Percentiles rank a stretch among this genome's conserved stretches.
Evolutionary conservation across 2,113 vertebrate genomes (phyloP).

Genomic region (Scortum barcoo): DNA sequence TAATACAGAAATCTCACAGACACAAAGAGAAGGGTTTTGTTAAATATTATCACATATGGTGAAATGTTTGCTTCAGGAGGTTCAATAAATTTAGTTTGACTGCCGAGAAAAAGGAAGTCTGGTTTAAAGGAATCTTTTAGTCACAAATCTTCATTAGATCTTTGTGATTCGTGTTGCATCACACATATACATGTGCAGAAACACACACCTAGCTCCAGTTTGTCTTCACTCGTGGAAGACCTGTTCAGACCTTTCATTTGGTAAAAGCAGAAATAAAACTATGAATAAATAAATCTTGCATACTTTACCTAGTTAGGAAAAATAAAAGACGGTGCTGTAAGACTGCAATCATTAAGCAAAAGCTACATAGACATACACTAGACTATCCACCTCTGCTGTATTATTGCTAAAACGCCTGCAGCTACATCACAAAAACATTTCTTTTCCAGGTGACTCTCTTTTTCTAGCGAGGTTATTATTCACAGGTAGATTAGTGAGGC

Average conservation of each 20-base stretch:
- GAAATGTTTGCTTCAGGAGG: background rate
- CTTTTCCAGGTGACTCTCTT: background rate
- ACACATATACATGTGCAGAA: background rate
- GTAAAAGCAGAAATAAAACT: background rate
- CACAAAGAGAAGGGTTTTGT: conserved; percentile 2
- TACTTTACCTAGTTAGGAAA: background rate
- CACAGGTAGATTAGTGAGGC: conserved; percentile 18
- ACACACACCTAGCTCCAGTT: background rate
- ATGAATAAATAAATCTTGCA: background rate
- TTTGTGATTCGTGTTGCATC: background rate
- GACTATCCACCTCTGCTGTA: background rate
- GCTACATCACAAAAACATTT: background rate
- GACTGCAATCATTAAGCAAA: too few species aligned
- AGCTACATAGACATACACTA: background rate
- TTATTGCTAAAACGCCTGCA: background rate
- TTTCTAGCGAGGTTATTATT: background rate
- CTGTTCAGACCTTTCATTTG: background rate
- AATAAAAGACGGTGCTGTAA: background rate
- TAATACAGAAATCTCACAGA: background rate
- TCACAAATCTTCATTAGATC: conserved; percentile 4
- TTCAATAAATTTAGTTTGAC: background rate
- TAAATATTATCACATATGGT: conserved; percentile 52
- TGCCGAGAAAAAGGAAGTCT: background rate
- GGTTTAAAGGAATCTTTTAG: background rate
- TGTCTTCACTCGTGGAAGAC: background rate